These are phyloP conservation scores for Callosobruchus maculatus DNA, from an alignment of 2,888 invertebrate species.

Conservation along the genomic window DNA sequence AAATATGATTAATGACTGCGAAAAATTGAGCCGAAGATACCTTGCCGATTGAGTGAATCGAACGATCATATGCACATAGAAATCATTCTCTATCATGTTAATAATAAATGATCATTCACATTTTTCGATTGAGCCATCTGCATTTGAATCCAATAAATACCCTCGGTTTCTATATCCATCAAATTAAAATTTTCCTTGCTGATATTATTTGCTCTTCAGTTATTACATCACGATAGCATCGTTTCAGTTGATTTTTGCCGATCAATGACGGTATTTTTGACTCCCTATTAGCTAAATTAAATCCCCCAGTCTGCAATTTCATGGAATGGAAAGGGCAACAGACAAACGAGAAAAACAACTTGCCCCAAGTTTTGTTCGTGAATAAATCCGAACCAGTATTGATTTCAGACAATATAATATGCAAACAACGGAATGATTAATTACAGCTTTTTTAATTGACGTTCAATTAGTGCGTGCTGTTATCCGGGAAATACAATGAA, in stretches of 20 bases:
- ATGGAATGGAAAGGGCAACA: background rate
- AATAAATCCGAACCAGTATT: background rate
- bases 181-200: background rate
- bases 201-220: background rate
- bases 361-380: background rate
- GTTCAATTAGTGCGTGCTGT: background rate
- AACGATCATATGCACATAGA: too few relatives aligned
- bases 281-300: background rate
- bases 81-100: too few relatives aligned
- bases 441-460: background rate
- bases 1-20: too few relatives aligned
- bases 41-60: too few relatives aligned
- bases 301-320: background rate
- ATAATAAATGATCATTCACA: too few relatives aligned
- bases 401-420: background rate
- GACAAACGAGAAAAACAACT: background rate
- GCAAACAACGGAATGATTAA: background rate
- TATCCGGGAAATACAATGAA: background rate
- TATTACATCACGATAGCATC: background rate
- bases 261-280: background rate
- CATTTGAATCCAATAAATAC: too few relatives aligned
- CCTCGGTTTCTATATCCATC: too few relatives aligned
- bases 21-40: too few relatives aligned
- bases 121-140: too few relatives aligned
- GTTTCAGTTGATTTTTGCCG: background rate